Evolutionary conservation across 2,888 invertebrate species (phyloP), one percentile per base, ranked within the genome.

Genomic region (Steinernema scapterisci): DNA sequence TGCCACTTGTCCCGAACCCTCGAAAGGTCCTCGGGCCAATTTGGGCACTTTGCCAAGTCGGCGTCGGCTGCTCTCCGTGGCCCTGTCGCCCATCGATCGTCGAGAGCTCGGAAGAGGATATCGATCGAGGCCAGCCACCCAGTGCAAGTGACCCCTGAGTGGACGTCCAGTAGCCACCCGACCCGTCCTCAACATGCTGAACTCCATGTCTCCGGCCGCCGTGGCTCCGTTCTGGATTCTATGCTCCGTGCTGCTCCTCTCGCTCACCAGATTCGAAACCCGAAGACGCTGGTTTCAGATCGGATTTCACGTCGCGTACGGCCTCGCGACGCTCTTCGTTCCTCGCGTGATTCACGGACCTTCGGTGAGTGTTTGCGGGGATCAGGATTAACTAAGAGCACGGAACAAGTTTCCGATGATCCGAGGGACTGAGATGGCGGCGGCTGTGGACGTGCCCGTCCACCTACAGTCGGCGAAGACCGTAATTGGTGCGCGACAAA

Each of bases 271-370:
- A 7, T 27, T 63, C 27, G 63, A 63, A 13, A 31, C 63, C 63
- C 27, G 63, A n/a, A 63, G 63, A 31, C 63, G 63, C 27, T 63
- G 63, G 27, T 16, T 63, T n/a, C 63, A 63, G 31, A 63, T 63
- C 38, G 63, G 63, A 21, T 76, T 76, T 56, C 76, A 76, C 44
- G 56, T 73, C 13, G 11, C 72, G 11, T 31, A 43, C 38, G 76
- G 76, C 19, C n/a, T 45, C 19, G 25, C 72, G 31, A 38, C 71
- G 31, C 45, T 76, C 19, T 7, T 76, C 52, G 71, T 13, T 5
- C 76, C 76, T 19, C 48, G 51, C n/a, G 31, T 76, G 71, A 45
- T 76, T 31, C 70, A 76, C 46, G 74, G 74, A 38, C 72, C 76
- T 13, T 52, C 75, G 71, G 76, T 72, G 46, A 74, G 54, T 56